Evolutionary conservation across 2,888 invertebrate species (phyloP).

Genomic region (Bibio marci): DNA sequence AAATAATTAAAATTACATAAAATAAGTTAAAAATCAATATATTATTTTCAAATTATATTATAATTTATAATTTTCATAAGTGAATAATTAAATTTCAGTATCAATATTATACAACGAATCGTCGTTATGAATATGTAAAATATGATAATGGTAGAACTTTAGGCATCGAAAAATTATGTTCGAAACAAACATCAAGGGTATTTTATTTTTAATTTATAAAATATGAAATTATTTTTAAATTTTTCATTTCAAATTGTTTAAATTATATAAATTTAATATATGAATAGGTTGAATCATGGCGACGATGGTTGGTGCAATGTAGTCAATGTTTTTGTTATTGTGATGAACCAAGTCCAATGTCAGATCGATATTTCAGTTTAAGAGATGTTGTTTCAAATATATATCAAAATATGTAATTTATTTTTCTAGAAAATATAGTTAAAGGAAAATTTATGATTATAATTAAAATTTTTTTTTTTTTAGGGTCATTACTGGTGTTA

Average conservation of each 20-base stretch:
- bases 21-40: too few relatives aligned
- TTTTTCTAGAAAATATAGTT: conserved; percentile 18
- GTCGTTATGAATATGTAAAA: background rate
- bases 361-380: conserved; percentile 34
- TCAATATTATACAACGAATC: conserved; percentile 30
- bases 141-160: conserved; percentile 1
- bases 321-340: conserved; percentile 39
- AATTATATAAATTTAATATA: conserved; percentile 31
- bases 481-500: conserved; percentile 57
- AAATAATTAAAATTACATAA: too few relatives aligned
- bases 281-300: conserved; percentile 15
- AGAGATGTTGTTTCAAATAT: conserved; percentile 8
- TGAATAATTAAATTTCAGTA: too few relatives aligned
- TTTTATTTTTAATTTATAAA: background rate
- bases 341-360: conserved; percentile 30
- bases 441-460: background rate
- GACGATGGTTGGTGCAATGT: conserved; percentile 30
- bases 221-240: too few relatives aligned
- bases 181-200: background rate
- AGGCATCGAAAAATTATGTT: background rate
- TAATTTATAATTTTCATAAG: too few relatives aligned
- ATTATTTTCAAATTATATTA: too few relatives aligned
- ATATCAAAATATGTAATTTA: conserved; percentile 21
- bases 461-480: background rate
- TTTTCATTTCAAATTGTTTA: conserved; percentile 9